Evolutionary conservation across 2,888 invertebrate species (phyloP).

Genomic region (Fragum fragum): DNA sequence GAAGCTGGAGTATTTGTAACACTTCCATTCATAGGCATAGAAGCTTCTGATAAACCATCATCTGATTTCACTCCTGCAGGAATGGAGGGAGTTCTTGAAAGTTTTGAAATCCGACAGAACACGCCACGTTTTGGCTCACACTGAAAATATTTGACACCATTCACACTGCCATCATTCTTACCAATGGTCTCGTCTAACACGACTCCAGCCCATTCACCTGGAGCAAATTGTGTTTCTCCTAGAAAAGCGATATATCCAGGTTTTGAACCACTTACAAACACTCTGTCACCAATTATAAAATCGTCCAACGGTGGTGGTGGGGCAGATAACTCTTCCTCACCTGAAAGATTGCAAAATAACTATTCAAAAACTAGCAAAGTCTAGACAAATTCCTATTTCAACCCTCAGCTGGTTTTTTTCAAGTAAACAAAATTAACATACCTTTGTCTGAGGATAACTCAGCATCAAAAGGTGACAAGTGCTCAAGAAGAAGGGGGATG

Average conservation of each 20-base stretch:
- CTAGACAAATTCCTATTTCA: no score
- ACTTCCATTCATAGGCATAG: constrained; percentile 55
- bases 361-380: no score
- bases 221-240: constrained; percentile 86
- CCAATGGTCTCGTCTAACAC: constrained; percentile 86
- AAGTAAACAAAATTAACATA: no score
- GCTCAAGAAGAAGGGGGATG: no score
- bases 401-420: no score
- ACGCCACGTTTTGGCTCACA: constrained; percentile 86
- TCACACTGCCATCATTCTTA: constrained; percentile 87
- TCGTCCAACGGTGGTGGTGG: constrained; percentile 89
- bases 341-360: constrained; percentile 48
- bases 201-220: constrained; percentile 87
- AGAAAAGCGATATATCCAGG: constrained; percentile 86
- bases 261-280: constrained; percentile 90
- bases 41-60: constrained; percentile 57
- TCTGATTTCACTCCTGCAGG: constrained; percentile 56
- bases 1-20: constrained; percentile 44
- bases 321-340: constrained; percentile 75
- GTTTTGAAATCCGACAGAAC: constrained; percentile 90
- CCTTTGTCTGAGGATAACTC: no score
- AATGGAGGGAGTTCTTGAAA: constrained; percentile 87
- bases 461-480: no score
- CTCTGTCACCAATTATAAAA: constrained; percentile 97
- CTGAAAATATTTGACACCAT: constrained; percentile 86